Percentiles rank a stretch among this genome's conserved stretches.
These are phyloP conservation scores for Arrhamphus sclerolepis DNA, from an alignment of 2,797 vertebrate species.

Conservation along the genomic window DNA sequence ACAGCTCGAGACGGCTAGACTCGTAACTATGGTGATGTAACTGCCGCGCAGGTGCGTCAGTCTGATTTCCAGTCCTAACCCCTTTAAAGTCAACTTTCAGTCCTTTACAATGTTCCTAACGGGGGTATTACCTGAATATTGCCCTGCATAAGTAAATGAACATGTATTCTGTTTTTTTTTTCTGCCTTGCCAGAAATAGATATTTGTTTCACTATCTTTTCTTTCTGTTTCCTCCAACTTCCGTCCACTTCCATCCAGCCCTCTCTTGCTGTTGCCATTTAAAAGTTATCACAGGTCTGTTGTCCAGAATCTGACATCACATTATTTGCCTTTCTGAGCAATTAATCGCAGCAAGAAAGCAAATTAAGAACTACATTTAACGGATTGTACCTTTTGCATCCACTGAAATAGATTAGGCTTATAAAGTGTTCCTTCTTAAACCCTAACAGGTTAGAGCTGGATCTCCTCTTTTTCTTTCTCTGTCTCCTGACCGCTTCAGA, in stretches of 20 bases:
- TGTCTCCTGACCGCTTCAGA: slow-evolving; percentile 58
- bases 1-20: slow-evolving; percentile 5
- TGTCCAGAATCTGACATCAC: not conserved
- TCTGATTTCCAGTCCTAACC: not conserved
- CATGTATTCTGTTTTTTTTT: not conserved
- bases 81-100: not conserved
- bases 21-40: slow-evolving; percentile 2
- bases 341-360: not conserved
- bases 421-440: slow-evolving; percentile 3
- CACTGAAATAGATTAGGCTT: not conserved
- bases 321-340: not conserved
- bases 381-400: slow-evolving; percentile 14
- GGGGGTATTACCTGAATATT: no score
- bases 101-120: not conserved
- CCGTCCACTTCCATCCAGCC: slow-evolving; percentile 7
- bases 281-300: not conserved
- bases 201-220: not conserved
- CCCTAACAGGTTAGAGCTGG: slow-evolving; percentile 35
- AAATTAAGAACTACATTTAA: not conserved
- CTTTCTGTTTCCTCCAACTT: slow-evolving; percentile 7
- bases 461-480: slow-evolving; percentile 41
- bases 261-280: not conserved
- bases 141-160: not conserved
- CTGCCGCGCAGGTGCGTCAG: not conserved
- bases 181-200: not conserved